Conservation (phyloP, 2,888 invertebrate genomes). For the Epinotia ramella region DNA sequence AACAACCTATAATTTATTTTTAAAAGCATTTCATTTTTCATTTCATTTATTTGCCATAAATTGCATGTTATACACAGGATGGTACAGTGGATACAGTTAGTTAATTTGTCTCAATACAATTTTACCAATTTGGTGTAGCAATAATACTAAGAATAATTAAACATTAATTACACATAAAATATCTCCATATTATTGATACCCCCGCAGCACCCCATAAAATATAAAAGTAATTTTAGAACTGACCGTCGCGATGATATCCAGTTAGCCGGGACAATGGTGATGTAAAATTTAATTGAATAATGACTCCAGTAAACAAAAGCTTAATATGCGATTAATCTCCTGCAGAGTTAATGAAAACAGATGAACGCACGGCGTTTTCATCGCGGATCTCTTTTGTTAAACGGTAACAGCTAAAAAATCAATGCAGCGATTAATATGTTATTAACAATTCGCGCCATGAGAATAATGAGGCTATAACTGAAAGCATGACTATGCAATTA, state of each 20-base stretch:
- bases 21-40: too few relatives aligned
- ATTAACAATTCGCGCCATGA: slow-evolving; percentile 12
- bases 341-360: slow-evolving; percentile 63
- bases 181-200: too few relatives aligned
- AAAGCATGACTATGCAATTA: neutral
- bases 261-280: slow-evolving; percentile 39
- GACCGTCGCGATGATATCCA: slow-evolving; percentile 25
- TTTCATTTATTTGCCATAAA: too few relatives aligned
- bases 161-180: too few relatives aligned
- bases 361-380: slow-evolving; percentile 60
- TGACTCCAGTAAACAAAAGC: slow-evolving; percentile 65
- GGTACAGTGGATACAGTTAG: too few relatives aligned
- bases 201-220: slow-evolving; percentile 21
- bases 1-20: slow-evolving; percentile 15
- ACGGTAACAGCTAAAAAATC: slow-evolving; percentile 38
- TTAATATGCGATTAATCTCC: slow-evolving; percentile 67
- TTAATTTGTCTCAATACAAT: too few relatives aligned
- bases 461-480: neutral
- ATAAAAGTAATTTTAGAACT: slow-evolving; percentile 32
- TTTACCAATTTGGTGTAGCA: too few relatives aligned
- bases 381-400: slow-evolving; percentile 59
- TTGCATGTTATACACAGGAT: too few relatives aligned
- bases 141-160: too few relatives aligned
- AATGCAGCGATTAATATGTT: slow-evolving; percentile 22
- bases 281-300: slow-evolving; percentile 68